phyloP scores from a whole-genome alignment of 1,140 invertebrate species.

The Drosophila nebulosa region DNA sequence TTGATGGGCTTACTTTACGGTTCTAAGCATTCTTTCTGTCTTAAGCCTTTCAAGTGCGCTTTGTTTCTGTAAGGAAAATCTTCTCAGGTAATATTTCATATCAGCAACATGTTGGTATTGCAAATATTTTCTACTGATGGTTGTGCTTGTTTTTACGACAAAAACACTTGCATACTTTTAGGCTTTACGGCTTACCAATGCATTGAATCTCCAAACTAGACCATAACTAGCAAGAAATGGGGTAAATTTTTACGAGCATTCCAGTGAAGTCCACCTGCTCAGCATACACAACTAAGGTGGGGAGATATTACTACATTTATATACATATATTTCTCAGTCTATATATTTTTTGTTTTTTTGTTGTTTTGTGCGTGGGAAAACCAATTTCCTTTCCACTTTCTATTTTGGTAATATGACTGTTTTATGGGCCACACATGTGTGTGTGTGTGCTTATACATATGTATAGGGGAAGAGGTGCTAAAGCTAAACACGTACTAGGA shows the following conservation, averaged over 20 bases:
- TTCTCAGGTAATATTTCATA: not conserved
- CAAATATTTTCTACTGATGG: constrained; percentile 7
- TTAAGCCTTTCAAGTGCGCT: too few relatives aligned
- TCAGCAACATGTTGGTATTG: not conserved
- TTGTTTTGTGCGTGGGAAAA: constrained; percentile 68
- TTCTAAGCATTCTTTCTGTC: too few relatives aligned
- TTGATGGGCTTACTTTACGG: too few relatives aligned
- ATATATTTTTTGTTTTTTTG: constrained; percentile 3
- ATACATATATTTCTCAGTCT: constrained; percentile 3
- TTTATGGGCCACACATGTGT: constrained; percentile 73
- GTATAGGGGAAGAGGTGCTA: constrained; percentile 63
- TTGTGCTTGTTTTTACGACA: constrained; percentile 22
- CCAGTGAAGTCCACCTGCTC: constrained; percentile 63
- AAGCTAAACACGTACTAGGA: constrained; percentile 73
- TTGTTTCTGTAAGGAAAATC: too few relatives aligned
- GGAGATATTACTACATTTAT: constrained; percentile 12
- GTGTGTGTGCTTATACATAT: constrained; percentile 6
- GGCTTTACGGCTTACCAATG: constrained; percentile 67
- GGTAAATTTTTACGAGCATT: constrained; percentile 59
- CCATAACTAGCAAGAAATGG: constrained; percentile 21
- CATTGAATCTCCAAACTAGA: constrained; percentile 26
- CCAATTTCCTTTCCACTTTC: constrained; percentile 59
- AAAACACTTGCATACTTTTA: constrained; percentile 39
- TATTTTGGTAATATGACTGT: constrained; percentile 71
- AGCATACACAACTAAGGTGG: constrained; percentile 62